Evolutionary conservation across 2,888 invertebrate species (phyloP), one percentile per base, ranked within the genome.

Genomic region (Ophion ventricosus): DNA sequence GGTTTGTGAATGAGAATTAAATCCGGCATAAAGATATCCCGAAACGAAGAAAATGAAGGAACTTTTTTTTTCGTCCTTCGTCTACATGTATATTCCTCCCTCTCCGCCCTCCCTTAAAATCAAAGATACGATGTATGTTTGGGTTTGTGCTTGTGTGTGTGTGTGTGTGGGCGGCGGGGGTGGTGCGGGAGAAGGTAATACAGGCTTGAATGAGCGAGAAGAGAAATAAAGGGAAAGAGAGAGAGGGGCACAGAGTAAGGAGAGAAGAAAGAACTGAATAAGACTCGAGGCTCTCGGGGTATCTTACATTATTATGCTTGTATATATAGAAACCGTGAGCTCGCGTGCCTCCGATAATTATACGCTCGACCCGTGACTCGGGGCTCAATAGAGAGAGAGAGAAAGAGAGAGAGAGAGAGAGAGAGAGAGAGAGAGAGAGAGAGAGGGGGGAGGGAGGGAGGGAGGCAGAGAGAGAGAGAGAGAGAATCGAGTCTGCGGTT

Each of bases 291-390:
- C 87, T 82, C 82, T 85, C 78, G 83, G 86, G 85, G 89, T 64
- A 70, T 82, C 64, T 74, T 72, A 49, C 67, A 54, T 77, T 78
- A 63, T 73, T 78, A 63, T 73, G 72, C 29, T 82, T 66, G 82
- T 82, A 66, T 84, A 75, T 84, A 88, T 59, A 23, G 90, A 89
- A 89, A 89, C 90, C 88, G 88, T 87, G 88, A 89, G 92, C 89
- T 92, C 92, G 92, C 92, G 92, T 92, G 92, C 91, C 92, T 91
- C 90, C 83, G 90, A 92, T 92, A 92, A 92, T 92, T 92, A 92
- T 91, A 92, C 91, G 90, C 91, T 90, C 89, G 89, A 88, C 87
- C 89, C 89, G 88, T 87, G 89, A 87, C 89, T 85, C 82, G 87
- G 83, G 86, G 85, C 86, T 87, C 80, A 70, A 85, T 74, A 80